Evolutionary conservation across 1,140 invertebrate species (phyloP).

Genomic region (Sminthurinus signatus): DNA sequence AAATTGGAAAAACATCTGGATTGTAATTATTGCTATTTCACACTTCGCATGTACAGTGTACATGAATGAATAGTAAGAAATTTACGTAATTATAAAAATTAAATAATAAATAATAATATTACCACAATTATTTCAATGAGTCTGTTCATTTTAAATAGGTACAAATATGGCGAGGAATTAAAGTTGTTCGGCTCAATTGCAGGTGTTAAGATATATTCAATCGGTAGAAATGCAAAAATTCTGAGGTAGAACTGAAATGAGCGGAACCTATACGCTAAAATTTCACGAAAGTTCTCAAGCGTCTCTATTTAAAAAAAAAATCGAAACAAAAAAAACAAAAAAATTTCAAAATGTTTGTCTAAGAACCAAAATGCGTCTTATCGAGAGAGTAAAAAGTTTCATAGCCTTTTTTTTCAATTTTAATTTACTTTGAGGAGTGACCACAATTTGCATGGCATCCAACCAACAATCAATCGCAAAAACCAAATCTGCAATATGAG

Average conservation of each 20-base stretch:
- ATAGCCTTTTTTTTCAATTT: background rate
- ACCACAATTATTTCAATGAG: conserved; percentile 9
- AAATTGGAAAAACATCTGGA: too few species aligned
- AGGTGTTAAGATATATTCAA: conserved; percentile 28
- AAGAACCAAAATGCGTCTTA: too few species aligned
- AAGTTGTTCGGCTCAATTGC: background rate
- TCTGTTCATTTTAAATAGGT: conserved; percentile 21
- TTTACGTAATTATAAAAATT: too few species aligned
- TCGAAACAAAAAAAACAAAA: background rate
- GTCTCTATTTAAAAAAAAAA: conserved; percentile 18
- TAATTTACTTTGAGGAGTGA: conserved; percentile 30
- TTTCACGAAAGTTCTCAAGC: conserved; percentile 29
- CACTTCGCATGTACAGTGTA: too few species aligned
- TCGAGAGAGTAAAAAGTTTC: background rate
- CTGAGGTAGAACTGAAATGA: conserved; percentile 14
- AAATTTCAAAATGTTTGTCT: conserved; percentile 4
- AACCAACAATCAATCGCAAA: conserved; percentile 23
- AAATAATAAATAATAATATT: too few species aligned
- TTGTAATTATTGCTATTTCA: too few species aligned
- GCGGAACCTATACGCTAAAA: conserved; percentile 19
- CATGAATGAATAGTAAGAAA: too few species aligned
- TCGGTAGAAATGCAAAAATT: conserved; percentile 29
- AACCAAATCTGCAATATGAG: conserved; percentile 25
- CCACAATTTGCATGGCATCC: conserved; percentile 26
- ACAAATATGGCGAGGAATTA: background rate